phyloP scores from a whole-genome alignment of 2,797 vertebrate genomes.

The Microchirus variegatus region DNA sequence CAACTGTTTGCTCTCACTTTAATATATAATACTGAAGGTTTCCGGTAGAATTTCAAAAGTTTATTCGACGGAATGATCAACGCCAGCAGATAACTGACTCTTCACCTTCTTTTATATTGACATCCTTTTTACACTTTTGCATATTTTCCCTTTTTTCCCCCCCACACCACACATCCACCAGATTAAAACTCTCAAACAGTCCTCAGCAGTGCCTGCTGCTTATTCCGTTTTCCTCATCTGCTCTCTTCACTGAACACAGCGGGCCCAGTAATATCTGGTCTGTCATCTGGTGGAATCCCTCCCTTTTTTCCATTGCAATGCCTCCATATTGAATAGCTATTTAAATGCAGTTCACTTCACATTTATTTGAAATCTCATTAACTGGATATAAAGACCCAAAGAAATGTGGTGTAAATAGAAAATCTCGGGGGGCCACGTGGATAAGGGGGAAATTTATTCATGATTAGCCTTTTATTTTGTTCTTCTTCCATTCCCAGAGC shows the following conservation, averaged over 20 bases:
- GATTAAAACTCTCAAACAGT: slow-evolving; percentile 62
- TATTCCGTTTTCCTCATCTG: slow-evolving; percentile 64
- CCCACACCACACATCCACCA: slow-evolving; percentile 22
- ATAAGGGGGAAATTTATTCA: slow-evolving; percentile 73
- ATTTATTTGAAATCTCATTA: slow-evolving; percentile 83
- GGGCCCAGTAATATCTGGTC: slow-evolving; percentile 67
- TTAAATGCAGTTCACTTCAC: slow-evolving; percentile 79
- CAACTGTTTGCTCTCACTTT: too few relatives aligned
- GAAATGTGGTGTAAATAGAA: slow-evolving; percentile 80
- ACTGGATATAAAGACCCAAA: slow-evolving; percentile 74
- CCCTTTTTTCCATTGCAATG: slow-evolving; percentile 58
- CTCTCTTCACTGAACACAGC: slow-evolving; percentile 50
- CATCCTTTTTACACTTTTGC: background rate
- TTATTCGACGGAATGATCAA: too few relatives aligned
- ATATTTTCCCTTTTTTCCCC: slow-evolving; percentile 27
- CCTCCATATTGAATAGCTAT: slow-evolving; percentile 75
- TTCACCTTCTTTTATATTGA: too few relatives aligned
- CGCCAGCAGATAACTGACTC: too few relatives aligned
- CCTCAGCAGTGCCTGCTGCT: slow-evolving; percentile 37
- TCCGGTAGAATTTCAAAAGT: too few relatives aligned
- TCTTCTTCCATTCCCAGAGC: slow-evolving; percentile 46
- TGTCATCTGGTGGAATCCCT: slow-evolving; percentile 70
- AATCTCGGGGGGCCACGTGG: slow-evolving; percentile 64
- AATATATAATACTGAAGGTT: too few relatives aligned
- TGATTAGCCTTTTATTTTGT: slow-evolving; percentile 65